These are phyloP conservation scores for Gymnarchus niloticus DNA, from an alignment of 2,113 vertebrate genomes.

Conservation along the genomic window DNA sequence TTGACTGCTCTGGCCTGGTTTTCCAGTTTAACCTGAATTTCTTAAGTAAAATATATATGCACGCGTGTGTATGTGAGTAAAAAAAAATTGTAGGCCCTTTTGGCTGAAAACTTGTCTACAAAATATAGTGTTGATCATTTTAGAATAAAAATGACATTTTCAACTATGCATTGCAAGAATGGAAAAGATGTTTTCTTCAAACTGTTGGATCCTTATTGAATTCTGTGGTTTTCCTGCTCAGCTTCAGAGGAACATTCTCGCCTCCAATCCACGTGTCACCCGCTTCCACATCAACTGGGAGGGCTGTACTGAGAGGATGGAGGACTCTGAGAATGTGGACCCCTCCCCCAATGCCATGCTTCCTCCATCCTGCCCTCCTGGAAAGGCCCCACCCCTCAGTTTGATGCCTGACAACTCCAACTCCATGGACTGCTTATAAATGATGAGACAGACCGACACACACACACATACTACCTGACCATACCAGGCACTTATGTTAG, in stretches of 20 bases:
- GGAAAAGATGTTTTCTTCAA: background rate
- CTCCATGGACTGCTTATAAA: slow-evolving; percentile 83
- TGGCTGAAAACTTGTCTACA: background rate
- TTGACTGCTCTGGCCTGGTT: background rate
- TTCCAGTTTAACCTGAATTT: background rate
- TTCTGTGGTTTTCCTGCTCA: slow-evolving; percentile 37
- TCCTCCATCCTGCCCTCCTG: slow-evolving; percentile 67
- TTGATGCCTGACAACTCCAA: slow-evolving; percentile 84
- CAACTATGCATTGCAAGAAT: background rate
- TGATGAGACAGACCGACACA: background rate
- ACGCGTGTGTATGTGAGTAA: no score
- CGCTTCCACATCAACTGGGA: slow-evolving; percentile 94
- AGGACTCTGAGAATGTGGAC: slow-evolving; percentile 79
- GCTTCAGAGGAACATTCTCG: slow-evolving; percentile 86
- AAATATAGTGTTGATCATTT: background rate
- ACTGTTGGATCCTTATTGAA: background rate
- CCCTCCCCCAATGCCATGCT: slow-evolving; percentile 66
- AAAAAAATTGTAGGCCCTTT: background rate
- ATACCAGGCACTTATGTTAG: background rate
- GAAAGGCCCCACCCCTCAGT: slow-evolving; percentile 68
- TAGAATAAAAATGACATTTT: background rate
- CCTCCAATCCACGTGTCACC: slow-evolving; percentile 83
- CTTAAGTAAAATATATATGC: background rate
- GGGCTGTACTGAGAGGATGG: slow-evolving; percentile 69
- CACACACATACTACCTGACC: background rate